Percentiles rank a stretch among this genome's conserved stretches.
Evolutionary conservation across 23 tunicate genomes (phyloP).

Genomic region (Phallusia fumigata): DNA sequence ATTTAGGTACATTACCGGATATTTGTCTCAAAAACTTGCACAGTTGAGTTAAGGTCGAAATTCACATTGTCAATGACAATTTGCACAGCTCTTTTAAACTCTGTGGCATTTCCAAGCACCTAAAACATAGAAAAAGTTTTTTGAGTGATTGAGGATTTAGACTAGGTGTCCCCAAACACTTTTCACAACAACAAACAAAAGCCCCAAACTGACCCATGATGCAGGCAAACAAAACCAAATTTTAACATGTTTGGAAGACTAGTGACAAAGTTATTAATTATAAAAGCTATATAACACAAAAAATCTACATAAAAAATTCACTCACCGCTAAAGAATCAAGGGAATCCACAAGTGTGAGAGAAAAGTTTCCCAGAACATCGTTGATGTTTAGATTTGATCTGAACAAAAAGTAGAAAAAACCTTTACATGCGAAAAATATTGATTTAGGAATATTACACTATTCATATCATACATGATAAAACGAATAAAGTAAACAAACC

Average conservation of each 20-base stretch:
- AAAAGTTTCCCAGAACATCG: conserved; percentile 98
- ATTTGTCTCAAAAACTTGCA: conserved; percentile 94
- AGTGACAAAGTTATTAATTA: not conserved
- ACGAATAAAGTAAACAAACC: no score
- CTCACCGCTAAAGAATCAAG: conserved; percentile 89
- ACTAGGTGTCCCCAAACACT: no score
- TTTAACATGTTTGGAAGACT: no score
- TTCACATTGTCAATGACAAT: conserved; percentile 63
- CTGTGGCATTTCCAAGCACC: conserved; percentile 80
- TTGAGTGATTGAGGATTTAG: no score
- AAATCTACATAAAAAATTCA: not conserved
- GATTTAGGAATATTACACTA: no score
- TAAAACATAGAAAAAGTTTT: not conserved
- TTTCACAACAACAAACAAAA: no score
- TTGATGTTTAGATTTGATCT: conserved; percentile 89
- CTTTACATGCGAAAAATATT: no score
- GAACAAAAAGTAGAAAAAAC: not conserved
- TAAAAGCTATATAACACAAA: not conserved
- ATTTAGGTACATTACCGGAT: no score
- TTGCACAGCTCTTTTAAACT: conserved; percentile 78
- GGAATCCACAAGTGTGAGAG: conserved; percentile 87
- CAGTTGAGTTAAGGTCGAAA: conserved; percentile 85
- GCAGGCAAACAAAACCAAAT: no score
- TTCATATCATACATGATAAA: no score
- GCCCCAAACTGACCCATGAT: no score